Base-by-base conservation (phyloP, 2,888 invertebrate genomes). In the Meloe dianella region DNA sequence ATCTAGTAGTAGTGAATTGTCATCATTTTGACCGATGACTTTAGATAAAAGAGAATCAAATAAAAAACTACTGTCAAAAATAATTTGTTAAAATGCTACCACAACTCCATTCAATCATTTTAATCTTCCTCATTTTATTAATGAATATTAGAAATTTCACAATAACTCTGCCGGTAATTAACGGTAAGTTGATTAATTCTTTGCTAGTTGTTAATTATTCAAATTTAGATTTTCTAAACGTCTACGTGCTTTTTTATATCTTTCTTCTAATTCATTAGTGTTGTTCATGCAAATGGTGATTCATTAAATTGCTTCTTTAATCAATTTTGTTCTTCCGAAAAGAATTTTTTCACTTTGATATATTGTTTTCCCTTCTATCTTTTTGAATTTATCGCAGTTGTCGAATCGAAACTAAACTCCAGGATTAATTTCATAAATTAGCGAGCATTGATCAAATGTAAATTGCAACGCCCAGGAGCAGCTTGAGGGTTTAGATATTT, bases 131-230 rank as follows among this genome's bases (percentile, higher is more conserved):
- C 58, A 61, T 59, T 38, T 56, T 65, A 59, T 63, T 65, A 59
- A 47, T 10, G 47, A 57, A 61, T 67, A 57, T 67, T 9, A 58
- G 57, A 30, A 14, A 29, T 29, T 47, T 24, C 22, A 66, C 68
- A 27, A 63, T 66, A 51, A 68, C 65, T 63, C 61, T 66, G 60
- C 57, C 64, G 12, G 66, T 65, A 60, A 59, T 71, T 63, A 70
- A 71, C 63, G 71, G 71, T 71, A 61, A 71, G 71, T 68, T 35
- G 54, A 57, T 60, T 8, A 59, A n/a, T 29, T 64, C 35, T 66
- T 54, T 70, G 62, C 41, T 22, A 24, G 51, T 60, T 59, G 27
- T 29, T 67, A 56, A 35, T 1, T 32, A 56, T n/a, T n/a, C 17
- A n/a, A 41, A 41, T n/a, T 41, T 47, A 2, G 20, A 6, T 17